Conservation (phyloP, 2,888 invertebrate species). For the Tetramorium bicarinatum region DNA sequence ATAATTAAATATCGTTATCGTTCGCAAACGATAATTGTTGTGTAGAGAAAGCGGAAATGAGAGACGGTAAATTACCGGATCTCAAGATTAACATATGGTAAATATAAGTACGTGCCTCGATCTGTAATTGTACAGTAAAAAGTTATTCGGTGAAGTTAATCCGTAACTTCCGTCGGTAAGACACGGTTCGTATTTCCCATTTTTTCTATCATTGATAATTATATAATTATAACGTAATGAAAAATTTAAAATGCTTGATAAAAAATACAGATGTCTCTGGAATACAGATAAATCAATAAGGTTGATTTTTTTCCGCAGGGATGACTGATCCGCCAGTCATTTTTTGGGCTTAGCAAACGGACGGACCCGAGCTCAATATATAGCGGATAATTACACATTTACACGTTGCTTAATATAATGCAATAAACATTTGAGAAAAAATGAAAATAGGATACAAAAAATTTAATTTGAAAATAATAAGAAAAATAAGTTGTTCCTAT, state of each 20-base stretch:
- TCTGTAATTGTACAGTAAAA: not conserved
- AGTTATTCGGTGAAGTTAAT: not conserved
- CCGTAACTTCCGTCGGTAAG: not conserved
- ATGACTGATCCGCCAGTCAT: too few relatives aligned
- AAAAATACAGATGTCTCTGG: not conserved
- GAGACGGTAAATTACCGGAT: not conserved
- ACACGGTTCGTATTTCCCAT: not conserved
- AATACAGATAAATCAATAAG: not conserved
- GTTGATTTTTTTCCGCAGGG: not conserved
- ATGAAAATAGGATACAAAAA: too few relatives aligned
- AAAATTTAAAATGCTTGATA: not conserved
- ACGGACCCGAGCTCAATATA: too few relatives aligned
- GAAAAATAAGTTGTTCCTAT: not conserved
- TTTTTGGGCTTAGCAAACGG: too few relatives aligned
- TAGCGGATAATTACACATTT: too few relatives aligned
- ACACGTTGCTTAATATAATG: too few relatives aligned
- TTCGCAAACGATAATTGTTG: not conserved
- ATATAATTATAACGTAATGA: not conserved
- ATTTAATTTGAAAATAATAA: too few relatives aligned
- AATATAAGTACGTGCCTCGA: not conserved
- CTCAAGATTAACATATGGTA: not conserved
- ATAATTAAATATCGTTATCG: not conserved
- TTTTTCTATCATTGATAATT: conserved; percentile 1
- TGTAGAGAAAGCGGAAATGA: not conserved
- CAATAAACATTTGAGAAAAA: too few relatives aligned